phyloP scores from a whole-genome alignment of 2,888 invertebrate genomes.

The Thymelicus sylvestris region DNA sequence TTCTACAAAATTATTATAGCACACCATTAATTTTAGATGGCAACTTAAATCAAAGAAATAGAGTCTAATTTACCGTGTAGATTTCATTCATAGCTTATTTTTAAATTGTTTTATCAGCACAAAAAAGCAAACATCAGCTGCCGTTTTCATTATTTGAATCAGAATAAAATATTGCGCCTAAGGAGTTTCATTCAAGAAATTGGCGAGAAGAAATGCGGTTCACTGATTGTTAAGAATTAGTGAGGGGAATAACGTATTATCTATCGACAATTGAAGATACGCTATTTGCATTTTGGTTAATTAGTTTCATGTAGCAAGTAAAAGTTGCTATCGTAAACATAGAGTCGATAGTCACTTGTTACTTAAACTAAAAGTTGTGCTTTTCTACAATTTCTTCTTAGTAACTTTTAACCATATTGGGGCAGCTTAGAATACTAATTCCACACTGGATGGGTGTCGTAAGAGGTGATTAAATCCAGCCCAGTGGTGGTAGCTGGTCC shows the following conservation, averaged over 20 bases:
- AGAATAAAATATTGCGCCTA: slow-evolving; percentile 72
- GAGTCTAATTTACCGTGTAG: slow-evolving; percentile 31
- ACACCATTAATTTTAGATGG: not conserved
- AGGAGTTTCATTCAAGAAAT: slow-evolving; percentile 69
- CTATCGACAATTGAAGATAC: not conserved
- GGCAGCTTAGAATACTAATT: too few species aligned
- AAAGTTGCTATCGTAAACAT: too few species aligned
- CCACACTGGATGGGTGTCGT: too few species aligned
- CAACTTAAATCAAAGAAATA: slow-evolving; percentile 27
- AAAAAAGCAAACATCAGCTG: slow-evolving; percentile 71
- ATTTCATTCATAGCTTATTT: slow-evolving; percentile 25
- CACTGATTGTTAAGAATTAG: slow-evolving; percentile 66
- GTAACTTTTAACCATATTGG: too few species aligned
- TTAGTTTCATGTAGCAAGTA: too few species aligned
- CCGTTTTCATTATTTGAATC: slow-evolving; percentile 70
- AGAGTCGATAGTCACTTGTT: too few species aligned
- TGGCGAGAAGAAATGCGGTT: slow-evolving; percentile 76
- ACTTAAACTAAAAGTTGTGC: too few species aligned
- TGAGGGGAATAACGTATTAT: slow-evolving; percentile 42
- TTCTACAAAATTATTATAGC: slow-evolving; percentile 39
- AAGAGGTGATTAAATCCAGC: too few species aligned
- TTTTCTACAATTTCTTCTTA: too few species aligned
- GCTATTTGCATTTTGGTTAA: too few species aligned
- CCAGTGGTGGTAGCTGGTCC: too few species aligned
- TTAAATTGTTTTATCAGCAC: slow-evolving; percentile 46